Base-by-base conservation (phyloP, 2,113 vertebrate genomes). In the Ploceus nigricollis region DNA sequence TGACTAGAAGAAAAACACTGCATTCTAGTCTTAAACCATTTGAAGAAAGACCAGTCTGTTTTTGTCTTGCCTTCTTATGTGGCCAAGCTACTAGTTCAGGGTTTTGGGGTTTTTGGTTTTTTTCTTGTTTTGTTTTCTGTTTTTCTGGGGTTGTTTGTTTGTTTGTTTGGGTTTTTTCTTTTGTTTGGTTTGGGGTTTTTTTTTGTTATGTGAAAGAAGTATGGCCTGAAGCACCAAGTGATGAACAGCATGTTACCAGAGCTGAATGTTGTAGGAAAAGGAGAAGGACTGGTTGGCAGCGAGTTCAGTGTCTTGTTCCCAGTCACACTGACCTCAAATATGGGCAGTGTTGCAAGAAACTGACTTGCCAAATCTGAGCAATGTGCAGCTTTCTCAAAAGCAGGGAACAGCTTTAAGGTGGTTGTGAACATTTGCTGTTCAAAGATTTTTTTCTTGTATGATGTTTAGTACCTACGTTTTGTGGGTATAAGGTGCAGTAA, bases 381-480 rank as follows among this genome's bases (percentile, higher is more conserved):
- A 12, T 21, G 4, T 23, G 18, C 7, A 22, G 19, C 9, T 57
- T 77, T 87, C 17, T 87, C 17, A 42, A 27, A 66, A 51, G n/a
- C 16, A 50, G 54, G 63, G 60, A 44, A 20, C 4, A 50, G 18
- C 21, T 39, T 60, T 17, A 56, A 66, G 31, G 6, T 76, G 70
- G 5, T 20, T 21, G 8, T 71, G 48, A n/a, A 24, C 10, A 9
- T 25, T 1, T 9, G 16, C 30, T 85, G 4, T 37, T 69, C 0
- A 1, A 31, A 19, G 17, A 14, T 57, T 24, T 71, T 10, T 3
- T 13, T 11, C 6, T 13, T 24, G 0, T 24, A 15, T 44, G 9
- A 30, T 64, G 14, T 19, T 51, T 13, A n/a, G 7, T 65, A 33
- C 22, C 11, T 13, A 23, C 3, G 11, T 24, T 72, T 21, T 10